Conservation (phyloP, 2,797 vertebrate species). For the Gadopsis bispinosus region DNA sequence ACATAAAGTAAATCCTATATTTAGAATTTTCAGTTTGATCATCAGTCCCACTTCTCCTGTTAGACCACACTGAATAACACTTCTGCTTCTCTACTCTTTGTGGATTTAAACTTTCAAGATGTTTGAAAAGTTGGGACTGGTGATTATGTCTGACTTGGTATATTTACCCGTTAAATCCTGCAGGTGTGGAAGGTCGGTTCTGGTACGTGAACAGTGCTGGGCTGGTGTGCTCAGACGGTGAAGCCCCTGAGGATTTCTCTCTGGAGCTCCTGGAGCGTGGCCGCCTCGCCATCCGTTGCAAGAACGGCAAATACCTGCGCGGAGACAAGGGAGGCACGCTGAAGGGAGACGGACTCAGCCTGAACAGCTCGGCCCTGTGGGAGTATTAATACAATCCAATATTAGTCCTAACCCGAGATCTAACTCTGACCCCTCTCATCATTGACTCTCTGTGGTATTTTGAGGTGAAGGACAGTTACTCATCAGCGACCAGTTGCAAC, state of each 20-base stretch:
- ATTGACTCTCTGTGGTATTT: not conserved
- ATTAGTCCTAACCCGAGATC: slow-evolving; percentile 8
- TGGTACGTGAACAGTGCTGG: slow-evolving; percentile 93
- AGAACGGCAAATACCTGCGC: slow-evolving; percentile 91
- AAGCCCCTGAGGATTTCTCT: slow-evolving; percentile 91
- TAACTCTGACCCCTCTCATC: not conserved
- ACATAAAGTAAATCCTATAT: too few species aligned
- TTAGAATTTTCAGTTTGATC: too few species aligned
- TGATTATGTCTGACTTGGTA: not conserved
- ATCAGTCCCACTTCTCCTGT: too few species aligned
- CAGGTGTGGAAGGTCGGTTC: slow-evolving; percentile 90
- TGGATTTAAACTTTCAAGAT: too few species aligned
- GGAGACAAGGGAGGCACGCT: slow-evolving; percentile 94
- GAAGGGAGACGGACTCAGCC: slow-evolving; percentile 88
- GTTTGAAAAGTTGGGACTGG: too few species aligned
- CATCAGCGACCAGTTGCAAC: not conserved
- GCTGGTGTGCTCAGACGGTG: slow-evolving; percentile 92
- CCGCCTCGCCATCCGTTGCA: slow-evolving; percentile 91
- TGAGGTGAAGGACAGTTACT: slow-evolving; percentile 9
- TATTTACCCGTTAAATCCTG: not conserved
- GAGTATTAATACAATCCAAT: slow-evolving; percentile 87
- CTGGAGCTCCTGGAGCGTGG: slow-evolving; percentile 92
- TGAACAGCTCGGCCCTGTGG: slow-evolving; percentile 90
- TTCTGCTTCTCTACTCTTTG: not conserved
- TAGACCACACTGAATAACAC: too few species aligned